Conservation (phyloP, 2,797 vertebrate species). For the Hapalemur alaotrensis region DNA sequence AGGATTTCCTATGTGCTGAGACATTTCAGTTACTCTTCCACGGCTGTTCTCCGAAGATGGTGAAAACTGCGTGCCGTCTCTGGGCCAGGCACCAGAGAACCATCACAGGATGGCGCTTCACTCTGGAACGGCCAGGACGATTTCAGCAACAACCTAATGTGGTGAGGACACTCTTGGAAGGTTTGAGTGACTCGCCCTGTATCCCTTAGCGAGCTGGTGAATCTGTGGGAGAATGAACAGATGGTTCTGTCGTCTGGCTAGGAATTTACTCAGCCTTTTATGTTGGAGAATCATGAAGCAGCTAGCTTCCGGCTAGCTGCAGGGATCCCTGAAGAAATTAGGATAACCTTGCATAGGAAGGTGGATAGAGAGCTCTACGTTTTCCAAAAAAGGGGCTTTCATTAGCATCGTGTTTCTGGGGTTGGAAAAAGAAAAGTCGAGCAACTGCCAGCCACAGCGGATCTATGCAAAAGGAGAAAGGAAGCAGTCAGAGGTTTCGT, state of each 20-base stretch:
- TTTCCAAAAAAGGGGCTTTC: neutral
- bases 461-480: neutral
- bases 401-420: neutral
- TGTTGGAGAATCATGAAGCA: neutral
- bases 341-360: neutral
- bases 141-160: neutral
- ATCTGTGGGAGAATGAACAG: neutral
- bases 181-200: neutral
- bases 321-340: conserved; percentile 8
- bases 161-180: neutral
- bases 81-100: neutral
- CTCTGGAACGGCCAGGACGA: neutral
- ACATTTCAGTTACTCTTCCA: neutral
- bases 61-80: neutral
- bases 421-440: neutral
- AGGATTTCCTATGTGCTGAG: neutral
- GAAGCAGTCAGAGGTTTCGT: neutral
- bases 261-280: conserved; percentile 21
- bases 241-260: conserved; percentile 13
- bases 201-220: neutral
- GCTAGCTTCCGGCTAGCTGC: neutral
- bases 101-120: neutral
- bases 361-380: neutral
- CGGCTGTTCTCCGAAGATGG: neutral
- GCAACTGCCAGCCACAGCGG: neutral